Evolutionary conservation across 2,888 invertebrate species (phyloP), one percentile per base, ranked within the genome.

Genomic region (Tortricodes alternella): DNA sequence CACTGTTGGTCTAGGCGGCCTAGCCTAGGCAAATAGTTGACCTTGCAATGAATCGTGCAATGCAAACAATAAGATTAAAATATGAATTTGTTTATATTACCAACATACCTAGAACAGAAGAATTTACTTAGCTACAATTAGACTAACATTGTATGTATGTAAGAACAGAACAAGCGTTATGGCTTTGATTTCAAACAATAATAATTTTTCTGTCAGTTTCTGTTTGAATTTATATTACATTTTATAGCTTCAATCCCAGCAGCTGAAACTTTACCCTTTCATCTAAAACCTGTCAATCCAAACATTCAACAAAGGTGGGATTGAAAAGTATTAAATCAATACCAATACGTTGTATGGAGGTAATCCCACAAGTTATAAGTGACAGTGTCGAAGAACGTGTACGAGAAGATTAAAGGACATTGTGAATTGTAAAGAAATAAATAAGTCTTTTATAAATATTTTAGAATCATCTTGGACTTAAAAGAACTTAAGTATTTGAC

Each of bases 231-330:
- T 16, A 9, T 16, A n/a, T 16, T 7, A 15, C 1, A 35, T 3
- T 8, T 7, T 16, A 13, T n/a, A n/a, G n/a, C n/a, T n/a, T n/a
- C 11, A 11, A 11, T 9, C 2, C 6, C 23, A 13, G 15, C 39
- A 23, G 23, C 39, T 39, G 39, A 15, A 11, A 23, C 19, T 19
- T 37, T n/a, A 37, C 39, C 39, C 39, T 39, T 39, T 39, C 21
- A 8, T 19, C 2, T 6, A 7, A 39, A 23, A 39, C 39, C 23
- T 39, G 39, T 23, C 39, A 39, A 23, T 39, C 11, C 23, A 39
- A 39, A 29, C 29, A 29, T 39, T 9, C 23, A 23, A 39, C 39
- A 23, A 39, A 23, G 8, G 34, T 34, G 23, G 9, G 39, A 39
- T 39, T 23, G 13, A 39, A 38, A 39, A 13, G 13, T 21, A 15